Conservation (phyloP, 2,113 vertebrate species). For the Hypocryptadius cinnamomeus region DNA sequence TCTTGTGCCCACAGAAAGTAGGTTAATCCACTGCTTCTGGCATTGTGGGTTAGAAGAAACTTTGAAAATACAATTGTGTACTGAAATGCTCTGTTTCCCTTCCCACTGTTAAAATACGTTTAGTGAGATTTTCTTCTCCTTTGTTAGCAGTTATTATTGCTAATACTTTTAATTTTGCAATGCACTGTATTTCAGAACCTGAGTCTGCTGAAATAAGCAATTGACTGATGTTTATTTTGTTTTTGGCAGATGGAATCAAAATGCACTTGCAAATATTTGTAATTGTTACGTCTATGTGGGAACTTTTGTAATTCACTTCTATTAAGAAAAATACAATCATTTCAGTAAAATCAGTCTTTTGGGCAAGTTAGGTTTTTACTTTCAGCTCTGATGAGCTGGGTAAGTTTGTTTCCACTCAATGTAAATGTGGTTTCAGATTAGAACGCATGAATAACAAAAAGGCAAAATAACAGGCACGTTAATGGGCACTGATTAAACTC, state of each 20-base stretch:
- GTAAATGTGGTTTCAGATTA: not conserved
- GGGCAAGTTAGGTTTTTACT: not conserved
- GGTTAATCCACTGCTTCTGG: constrained; percentile 40
- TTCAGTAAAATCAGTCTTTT: not conserved
- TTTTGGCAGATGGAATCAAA: not conserved
- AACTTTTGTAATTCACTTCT: not conserved
- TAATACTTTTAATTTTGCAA: not conserved
- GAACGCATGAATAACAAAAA: not conserved
- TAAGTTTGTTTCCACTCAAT: not conserved
- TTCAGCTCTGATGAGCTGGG: not conserved
- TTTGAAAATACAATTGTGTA: not conserved
- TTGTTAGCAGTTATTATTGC: not conserved
- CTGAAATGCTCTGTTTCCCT: not conserved
- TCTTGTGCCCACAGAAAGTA: not conserved
- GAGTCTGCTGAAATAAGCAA: not conserved
- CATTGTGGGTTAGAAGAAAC: not conserved
- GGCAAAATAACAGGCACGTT: not conserved
- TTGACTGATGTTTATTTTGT: not conserved
- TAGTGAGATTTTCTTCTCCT: not conserved
- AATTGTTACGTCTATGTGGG: not conserved
- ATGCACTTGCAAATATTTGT: not conserved
- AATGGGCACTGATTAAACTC: constrained; percentile 62
- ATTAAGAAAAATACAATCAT: not conserved
- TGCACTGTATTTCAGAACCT: not conserved
- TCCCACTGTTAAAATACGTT: not conserved